phyloP scores from a whole-genome alignment of 2,888 invertebrate species.

The Eupithecia exiguata region DNA sequence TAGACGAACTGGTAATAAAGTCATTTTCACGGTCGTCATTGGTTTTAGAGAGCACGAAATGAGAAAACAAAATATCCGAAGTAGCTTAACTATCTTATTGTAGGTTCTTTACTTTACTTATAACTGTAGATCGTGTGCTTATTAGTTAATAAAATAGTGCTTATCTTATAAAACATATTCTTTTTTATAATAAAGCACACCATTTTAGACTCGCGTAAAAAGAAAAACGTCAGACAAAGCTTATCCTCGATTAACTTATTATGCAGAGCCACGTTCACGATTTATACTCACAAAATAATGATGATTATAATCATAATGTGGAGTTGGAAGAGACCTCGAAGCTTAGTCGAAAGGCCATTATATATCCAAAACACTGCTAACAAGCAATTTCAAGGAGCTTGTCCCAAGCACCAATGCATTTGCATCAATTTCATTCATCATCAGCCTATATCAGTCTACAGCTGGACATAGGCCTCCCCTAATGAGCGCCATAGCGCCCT shows the following conservation, averaged over 20 bases:
- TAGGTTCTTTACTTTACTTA: not conserved
- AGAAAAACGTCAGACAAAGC: not conserved
- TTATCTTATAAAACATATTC: not conserved
- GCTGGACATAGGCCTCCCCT: no score
- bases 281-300: not conserved
- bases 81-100: not conserved
- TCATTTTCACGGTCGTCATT: conserved; percentile 69
- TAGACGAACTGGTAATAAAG: conserved; percentile 67
- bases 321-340: not conserved
- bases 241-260: not conserved
- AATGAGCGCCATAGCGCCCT: no score
- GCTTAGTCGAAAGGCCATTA: not conserved
- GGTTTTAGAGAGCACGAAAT: conserved; percentile 52
- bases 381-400: not conserved
- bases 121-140: not conserved
- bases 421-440: not conserved
- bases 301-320: not conserved
- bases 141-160: not conserved
- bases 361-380: not conserved
- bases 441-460: no score
- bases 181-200: not conserved
- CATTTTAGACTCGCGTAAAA: not conserved
- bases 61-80: not conserved
- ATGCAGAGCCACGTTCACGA: not conserved
- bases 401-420: not conserved